A percentile compares a stretch with the other conserved stretches of the same genome.
Conservation (phyloP, 2,113 vertebrate species). For the Chloroceryle aenea region DNA sequence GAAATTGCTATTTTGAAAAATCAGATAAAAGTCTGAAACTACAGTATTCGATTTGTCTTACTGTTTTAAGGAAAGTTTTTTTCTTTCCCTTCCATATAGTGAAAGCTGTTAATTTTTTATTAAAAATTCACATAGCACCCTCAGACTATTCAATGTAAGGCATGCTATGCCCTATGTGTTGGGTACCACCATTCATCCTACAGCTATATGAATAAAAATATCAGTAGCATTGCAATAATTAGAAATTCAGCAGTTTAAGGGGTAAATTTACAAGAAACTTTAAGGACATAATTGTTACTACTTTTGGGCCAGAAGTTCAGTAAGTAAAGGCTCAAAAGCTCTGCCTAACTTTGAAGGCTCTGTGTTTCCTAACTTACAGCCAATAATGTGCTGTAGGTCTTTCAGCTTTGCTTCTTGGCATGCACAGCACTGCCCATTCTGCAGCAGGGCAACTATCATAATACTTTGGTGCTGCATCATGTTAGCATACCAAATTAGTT, state of each 20-base stretch:
- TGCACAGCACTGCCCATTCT: fast-evolving
- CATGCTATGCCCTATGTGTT: background rate
- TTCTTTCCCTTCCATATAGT: background rate
- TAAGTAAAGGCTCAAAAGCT: background rate
- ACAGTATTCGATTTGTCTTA: background rate
- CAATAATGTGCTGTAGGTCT: fast-evolving
- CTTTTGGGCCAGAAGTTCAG: background rate
- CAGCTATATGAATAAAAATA: background rate
- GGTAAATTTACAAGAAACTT: background rate
- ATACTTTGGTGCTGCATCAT: background rate
- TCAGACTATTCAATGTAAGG: background rate
- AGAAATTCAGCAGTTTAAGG: background rate
- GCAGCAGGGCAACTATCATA: too few species aligned
- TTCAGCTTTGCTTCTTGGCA: background rate
- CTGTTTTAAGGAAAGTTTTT: background rate
- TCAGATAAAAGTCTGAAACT: background rate
- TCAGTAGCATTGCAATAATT: background rate
- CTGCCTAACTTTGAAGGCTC: background rate
- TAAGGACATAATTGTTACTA: background rate
- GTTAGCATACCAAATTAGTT: background rate
- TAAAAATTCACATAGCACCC: background rate
- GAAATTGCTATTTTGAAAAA: background rate
- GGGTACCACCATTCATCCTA: background rate
- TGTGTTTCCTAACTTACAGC: background rate
- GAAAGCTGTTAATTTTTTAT: background rate